Evolutionary conservation across 35 echinoderm and acorn worm species (phyloP), one percentile per base, ranked within the genome.

Genomic region (Amphiura filiformis): DNA sequence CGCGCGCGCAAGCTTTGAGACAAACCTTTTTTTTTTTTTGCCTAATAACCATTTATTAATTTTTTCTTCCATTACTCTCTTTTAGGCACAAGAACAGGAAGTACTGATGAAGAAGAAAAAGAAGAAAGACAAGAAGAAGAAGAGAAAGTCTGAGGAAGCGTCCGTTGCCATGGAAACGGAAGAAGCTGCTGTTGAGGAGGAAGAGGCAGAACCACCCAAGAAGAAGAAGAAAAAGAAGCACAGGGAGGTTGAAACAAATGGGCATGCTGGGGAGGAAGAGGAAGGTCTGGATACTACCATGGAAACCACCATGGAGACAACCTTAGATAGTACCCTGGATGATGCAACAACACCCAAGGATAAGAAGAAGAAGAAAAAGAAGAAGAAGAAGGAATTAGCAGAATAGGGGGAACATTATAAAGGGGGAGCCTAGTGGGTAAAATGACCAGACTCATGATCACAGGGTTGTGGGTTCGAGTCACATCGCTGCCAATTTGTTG

Each of bases 151-250:
- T 20, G 39, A 32, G 0, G 39, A 82, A 31, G 49, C 78, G 49
- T 56, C 40, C 31, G 40, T 11, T 80, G 33, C 79, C 37, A 77
- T 83, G 61, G 75, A 76, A 64, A 65, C 42, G 0, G 89, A 91
- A 30, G 61, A 90, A 9, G 56, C 87, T 20, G 52, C 78, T 13
- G 61, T 23, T 15, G 61, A 70, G 61, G 61, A 26, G 61, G 32
- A 38, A 85, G 32, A 57, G 12, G 39, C 44, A 26, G 61, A 82
- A 37, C 75, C 15, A 36, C 75, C 35, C 92, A 97, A 97, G 84
- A 93, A 97, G 38, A 97, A 93, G 86, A 93, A 90, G 85, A 97
- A 94, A 77, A 93, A 93, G 82, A 86, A 83, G 94, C 65, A 85
- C n/a, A 44, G 52, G 32, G 38, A 40, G 31, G 41, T 56, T 17